phyloP scores from a whole-genome alignment of 2,113 vertebrate genomes.

The Chloebia gouldiae region DNA sequence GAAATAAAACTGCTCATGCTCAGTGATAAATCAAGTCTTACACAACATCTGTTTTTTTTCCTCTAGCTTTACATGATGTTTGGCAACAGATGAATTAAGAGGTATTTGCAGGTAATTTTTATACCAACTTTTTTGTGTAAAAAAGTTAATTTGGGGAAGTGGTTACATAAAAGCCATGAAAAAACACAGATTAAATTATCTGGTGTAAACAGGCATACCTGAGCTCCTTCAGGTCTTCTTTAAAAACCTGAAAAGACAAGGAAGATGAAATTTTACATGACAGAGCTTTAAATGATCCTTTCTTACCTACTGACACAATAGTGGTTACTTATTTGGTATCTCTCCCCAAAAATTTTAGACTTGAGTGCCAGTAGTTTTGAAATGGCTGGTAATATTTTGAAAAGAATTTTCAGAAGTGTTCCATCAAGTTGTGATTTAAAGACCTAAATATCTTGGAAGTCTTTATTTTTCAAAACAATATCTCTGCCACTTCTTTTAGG shows the following conservation, averaged over 20 bases:
- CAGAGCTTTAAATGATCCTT: background rate
- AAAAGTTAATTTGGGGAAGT: background rate
- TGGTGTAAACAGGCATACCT: constrained; percentile 63
- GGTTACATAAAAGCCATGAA: background rate
- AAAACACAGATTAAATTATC: background rate
- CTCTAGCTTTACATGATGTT: background rate
- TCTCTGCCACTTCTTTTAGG: background rate
- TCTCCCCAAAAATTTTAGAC: background rate
- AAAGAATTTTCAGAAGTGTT: background rate
- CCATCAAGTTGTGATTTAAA: background rate
- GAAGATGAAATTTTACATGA: background rate
- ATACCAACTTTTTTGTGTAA: background rate
- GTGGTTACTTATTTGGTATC: background rate
- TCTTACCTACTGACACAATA: background rate
- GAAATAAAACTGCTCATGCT: constrained; percentile 1
- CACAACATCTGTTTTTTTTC: background rate
- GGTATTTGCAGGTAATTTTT: constrained; percentile 9
- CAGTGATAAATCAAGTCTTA: constrained; percentile 21
- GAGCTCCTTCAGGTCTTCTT: constrained; percentile 82
- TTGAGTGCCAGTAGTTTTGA: background rate
- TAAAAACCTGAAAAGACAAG: constrained; percentile 78
- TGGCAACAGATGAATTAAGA: background rate
- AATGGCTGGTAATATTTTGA: background rate
- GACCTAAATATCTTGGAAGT: background rate
- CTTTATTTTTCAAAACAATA: background rate